Conservation (phyloP, 2,113 vertebrate species). For the Mobula birostris region DNA sequence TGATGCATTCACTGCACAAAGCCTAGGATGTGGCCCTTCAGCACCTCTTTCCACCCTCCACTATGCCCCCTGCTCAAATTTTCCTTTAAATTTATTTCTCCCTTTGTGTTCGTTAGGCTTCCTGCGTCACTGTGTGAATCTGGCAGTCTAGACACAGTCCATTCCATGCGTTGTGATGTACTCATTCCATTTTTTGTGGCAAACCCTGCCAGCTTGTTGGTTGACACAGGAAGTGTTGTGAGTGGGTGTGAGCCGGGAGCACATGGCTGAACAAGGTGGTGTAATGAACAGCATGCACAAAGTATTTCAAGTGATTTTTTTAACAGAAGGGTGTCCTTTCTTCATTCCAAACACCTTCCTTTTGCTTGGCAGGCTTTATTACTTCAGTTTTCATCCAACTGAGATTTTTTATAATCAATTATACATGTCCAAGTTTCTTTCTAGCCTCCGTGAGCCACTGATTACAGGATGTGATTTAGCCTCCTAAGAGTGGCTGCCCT, state of each 20-base stretch:
- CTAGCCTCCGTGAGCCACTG: background rate
- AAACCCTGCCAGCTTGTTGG: background rate
- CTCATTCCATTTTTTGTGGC: background rate
- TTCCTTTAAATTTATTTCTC: background rate
- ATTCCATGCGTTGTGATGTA: background rate
- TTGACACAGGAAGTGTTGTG: slow-evolving; percentile 24
- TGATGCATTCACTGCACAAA: background rate
- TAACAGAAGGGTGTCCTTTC: slow-evolving; percentile 21
- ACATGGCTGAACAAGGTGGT: slow-evolving; percentile 15
- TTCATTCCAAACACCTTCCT: slow-evolving; percentile 1
- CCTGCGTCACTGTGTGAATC: background rate
- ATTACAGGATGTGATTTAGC: background rate
- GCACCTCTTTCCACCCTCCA: no score
- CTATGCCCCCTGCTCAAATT: background rate
- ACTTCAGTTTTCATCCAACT: background rate
- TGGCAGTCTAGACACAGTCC: background rate
- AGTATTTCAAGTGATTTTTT: background rate
- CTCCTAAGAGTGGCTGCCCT: background rate
- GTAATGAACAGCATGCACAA: background rate
- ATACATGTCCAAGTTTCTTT: background rate
- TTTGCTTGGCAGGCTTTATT: background rate
- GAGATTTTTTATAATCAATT: background rate
- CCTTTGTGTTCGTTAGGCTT: background rate
- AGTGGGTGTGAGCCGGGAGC: background rate
- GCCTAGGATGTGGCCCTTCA: background rate